Evolutionary conservation across 1,140 invertebrate genomes (phyloP).

Genomic region (Scaptomyza pallida): DNA sequence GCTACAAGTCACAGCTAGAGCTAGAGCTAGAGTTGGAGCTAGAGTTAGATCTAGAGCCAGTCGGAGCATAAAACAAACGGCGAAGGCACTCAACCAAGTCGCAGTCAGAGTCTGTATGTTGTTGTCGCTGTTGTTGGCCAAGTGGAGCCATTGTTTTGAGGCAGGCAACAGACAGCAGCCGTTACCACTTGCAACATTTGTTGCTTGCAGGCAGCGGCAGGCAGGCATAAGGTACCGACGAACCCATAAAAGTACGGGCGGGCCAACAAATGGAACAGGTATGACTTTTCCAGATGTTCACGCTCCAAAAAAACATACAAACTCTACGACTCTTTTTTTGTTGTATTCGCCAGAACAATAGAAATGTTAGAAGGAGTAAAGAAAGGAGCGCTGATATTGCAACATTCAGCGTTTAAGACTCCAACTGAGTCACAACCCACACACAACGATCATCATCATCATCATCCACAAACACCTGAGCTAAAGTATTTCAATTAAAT

Average conservation of each 20-base stretch:
- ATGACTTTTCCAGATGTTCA: slow-evolving; percentile 72
- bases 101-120: slow-evolving; percentile 38
- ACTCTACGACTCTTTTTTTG: slow-evolving; percentile 57
- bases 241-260: slow-evolving; percentile 80
- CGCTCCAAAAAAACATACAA: slow-evolving; percentile 67
- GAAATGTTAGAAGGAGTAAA: slow-evolving; percentile 9
- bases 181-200: slow-evolving; percentile 63
- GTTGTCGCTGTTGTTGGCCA: slow-evolving; percentile 38
- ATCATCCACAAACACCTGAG: slow-evolving; percentile 13
- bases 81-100: slow-evolving; percentile 75
- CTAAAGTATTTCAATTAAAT: slow-evolving; percentile 53
- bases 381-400: slow-evolving; percentile 8
- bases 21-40: slow-evolving; percentile 47
- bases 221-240: slow-evolving; percentile 67
- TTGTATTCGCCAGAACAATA: slow-evolving; percentile 58
- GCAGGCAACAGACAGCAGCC: slow-evolving; percentile 50
- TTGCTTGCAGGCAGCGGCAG: slow-evolving; percentile 33
- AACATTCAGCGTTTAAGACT: slow-evolving; percentile 12
- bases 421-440: slow-evolving; percentile 32
- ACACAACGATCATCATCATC: not conserved
- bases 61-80: slow-evolving; percentile 78
- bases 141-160: slow-evolving; percentile 47
- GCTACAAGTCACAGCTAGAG: slow-evolving; percentile 45
- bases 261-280: slow-evolving; percentile 78
- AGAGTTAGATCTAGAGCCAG: slow-evolving; percentile 56